Evolutionary conservation across 2,888 invertebrate species (phyloP), one percentile per base, ranked within the genome.

Genomic region (Sminthurinus aureus): DNA sequence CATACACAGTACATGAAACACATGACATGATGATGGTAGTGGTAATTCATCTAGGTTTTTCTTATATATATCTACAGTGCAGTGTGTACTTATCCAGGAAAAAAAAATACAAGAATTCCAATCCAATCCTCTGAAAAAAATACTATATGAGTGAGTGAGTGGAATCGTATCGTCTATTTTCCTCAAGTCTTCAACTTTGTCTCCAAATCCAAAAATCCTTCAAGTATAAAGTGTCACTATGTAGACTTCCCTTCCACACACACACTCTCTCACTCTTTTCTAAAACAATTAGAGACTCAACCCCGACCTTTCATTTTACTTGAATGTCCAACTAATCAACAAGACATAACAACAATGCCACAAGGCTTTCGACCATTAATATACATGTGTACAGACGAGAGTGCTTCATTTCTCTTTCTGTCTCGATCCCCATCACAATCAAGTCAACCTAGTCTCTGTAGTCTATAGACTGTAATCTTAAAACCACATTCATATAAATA

Each of bases 21-120:
- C 79, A 83, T 83, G 83, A 83, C 83, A 64, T 69, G 83, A 81
- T 76, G 80, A 6, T 38, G 38, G 38, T 38, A 38, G 38, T 38
- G 38, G 77, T 83, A 81, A 83, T 83, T 83, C 83, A 81, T 83
- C 83, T 81, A 38, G 12, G 79, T 67, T n/a, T 77, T 38, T 38
- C 38, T 38, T 38, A 38, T 38, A 38, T 38, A 74, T 75, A 80
- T 77, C 69, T 69, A 64, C 6, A 75, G 71, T 82, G n/a, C 58
- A 71, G 9, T 38, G 6, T 38, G n/a, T 71, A 20, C n/a, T 0
- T 80, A 24, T 18, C 69, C 24, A 18, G 26, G 50, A 52, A 64
- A 24, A 51, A 51, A 22, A 18, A 69, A 71, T 24, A 50, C 13
- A 80, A 50, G 69, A 50, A 80, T 80, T 80, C 80, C 80, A 73